Evolutionary conservation across 2,113 vertebrate genomes (phyloP), one percentile per base, ranked within the genome.

Genomic region (Vimba vimba): DNA sequence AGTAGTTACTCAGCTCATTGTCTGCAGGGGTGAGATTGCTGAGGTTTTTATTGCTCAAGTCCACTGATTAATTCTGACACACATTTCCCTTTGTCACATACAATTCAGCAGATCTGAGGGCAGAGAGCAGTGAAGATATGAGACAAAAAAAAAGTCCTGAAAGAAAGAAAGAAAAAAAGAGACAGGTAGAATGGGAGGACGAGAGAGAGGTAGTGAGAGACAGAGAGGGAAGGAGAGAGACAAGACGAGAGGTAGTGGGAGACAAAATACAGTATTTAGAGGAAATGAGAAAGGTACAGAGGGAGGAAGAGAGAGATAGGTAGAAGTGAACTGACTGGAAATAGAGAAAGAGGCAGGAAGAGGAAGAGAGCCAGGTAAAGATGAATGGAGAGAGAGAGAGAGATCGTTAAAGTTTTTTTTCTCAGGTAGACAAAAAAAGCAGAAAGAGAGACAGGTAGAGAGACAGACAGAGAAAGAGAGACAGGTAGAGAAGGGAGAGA

Each of bases 21-120:
- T 81, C 57, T 79, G 83, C 17, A 50, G 79, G 30, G 73, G 25
- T 36, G 50, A 66, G 30, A 79, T 52, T 55, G 55, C 79, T 55
- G 69, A 82, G 43, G 45, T 79, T 79, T 83, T 80, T 52, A 82
- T 76, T 82, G 71, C 81, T 27, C 69, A 55, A 21, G 80, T 66
- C 33, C 33, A 59, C 69, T 71, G 55, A 84, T 77, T 86, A 83
- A 82, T 86, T 57, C 59, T 47, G 85, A 82, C 76, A 81, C 50
- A 62, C 47, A 76, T 59, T 86, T 81, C 76, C 85, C 85, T 86
- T 85, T 82, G 85, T 89, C 83, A 79, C 79, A 71, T 55, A 85
- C 69, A 81, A 69, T 89, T 85, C 82, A 84, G 69, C 33, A 47
- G 74, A 52, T 73, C 77, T 62, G 57, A 59, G 64, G 45, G 33